A percentile compares a stretch with the other conserved stretches of the same genome.
These are phyloP conservation scores for Pseudolaguvia tuberculata DNA, from an alignment of 2,113 vertebrate species.

Conservation along the genomic window DNA sequence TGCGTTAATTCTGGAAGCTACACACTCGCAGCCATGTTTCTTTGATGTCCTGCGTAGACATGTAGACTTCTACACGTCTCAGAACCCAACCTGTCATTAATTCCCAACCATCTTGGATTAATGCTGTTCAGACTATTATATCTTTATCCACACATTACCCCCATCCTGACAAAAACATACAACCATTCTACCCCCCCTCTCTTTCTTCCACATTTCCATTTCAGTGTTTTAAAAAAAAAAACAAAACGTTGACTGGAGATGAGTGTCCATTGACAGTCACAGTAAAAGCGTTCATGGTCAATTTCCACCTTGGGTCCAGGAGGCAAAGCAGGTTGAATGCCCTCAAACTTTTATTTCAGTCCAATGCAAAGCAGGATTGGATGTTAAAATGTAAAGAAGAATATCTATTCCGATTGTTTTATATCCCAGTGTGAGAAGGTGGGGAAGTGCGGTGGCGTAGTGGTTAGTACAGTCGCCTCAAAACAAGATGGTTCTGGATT, in stretches of 20 bases:
- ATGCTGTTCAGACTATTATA: not conserved
- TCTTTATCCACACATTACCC: not conserved
- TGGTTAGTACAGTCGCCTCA: too few relatives aligned
- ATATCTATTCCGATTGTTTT: too few relatives aligned
- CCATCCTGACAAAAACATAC: not conserved
- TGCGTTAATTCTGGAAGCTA: not conserved
- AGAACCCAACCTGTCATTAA: not conserved
- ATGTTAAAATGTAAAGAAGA: not conserved
- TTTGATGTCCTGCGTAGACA: slow-evolving; percentile 11
- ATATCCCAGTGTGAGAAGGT: too few relatives aligned
- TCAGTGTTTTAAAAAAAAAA: slow-evolving; percentile 19
- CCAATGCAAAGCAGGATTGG: not conserved
- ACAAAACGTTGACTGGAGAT: slow-evolving; percentile 6
- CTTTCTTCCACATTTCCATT: not conserved
- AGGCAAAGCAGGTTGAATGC: slow-evolving; percentile 26
- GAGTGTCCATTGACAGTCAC: slow-evolving; percentile 24
- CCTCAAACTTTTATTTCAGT: slow-evolving; percentile 17
- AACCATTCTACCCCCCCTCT: too few relatives aligned
- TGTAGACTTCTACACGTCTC: not conserved
- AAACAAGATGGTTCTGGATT: too few relatives aligned
- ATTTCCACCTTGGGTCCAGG: slow-evolving; percentile 33
- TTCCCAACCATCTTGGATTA: not conserved
- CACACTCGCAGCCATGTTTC: not conserved
- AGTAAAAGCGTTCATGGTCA: slow-evolving; percentile 31
- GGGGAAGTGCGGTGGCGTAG: too few relatives aligned